phyloP scores from a whole-genome alignment of 2,888 invertebrate species.

The Chymomyza amoena region DNA sequence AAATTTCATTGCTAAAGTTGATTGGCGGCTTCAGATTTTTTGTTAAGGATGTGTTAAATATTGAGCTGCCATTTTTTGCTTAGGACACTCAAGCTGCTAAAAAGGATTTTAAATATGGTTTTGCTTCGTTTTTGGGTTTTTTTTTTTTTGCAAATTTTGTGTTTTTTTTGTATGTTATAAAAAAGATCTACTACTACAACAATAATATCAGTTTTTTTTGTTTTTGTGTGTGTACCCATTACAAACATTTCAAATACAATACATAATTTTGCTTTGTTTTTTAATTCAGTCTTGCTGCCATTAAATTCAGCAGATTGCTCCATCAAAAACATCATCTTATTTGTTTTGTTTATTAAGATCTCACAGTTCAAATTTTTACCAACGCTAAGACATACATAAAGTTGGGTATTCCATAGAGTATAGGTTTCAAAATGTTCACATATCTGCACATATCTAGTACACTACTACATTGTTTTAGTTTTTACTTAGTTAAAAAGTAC shows the following conservation, averaged over 20 bases:
- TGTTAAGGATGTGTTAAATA: not conserved
- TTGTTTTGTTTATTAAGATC: not conserved
- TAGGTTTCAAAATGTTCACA: not conserved
- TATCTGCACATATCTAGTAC: not conserved
- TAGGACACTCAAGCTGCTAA: slow-evolving; percentile 57
- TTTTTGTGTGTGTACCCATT: slow-evolving; percentile 60
- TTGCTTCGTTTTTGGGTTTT: slow-evolving; percentile 29
- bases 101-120: slow-evolving; percentile 32
- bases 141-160: slow-evolving; percentile 20
- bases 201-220: slow-evolving; percentile 66
- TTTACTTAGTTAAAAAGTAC: not conserved
- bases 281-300: not conserved
- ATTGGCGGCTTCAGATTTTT: slow-evolving; percentile 26
- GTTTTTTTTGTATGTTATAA: slow-evolving; percentile 41
- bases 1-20: slow-evolving; percentile 59
- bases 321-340: not conserved
- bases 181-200: slow-evolving; percentile 66
- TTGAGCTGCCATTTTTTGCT: slow-evolving; percentile 2
- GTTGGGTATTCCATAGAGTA: not conserved
- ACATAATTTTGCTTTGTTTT: slow-evolving; percentile 1
- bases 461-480: not conserved
- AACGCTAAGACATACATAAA: not conserved
- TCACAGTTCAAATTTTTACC: not conserved
- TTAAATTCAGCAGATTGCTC: not conserved
- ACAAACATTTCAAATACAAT: slow-evolving; percentile 56